Evolutionary conservation across 2,888 invertebrate species (phyloP).

Genomic region (Minunthozetes semirufus): DNA sequence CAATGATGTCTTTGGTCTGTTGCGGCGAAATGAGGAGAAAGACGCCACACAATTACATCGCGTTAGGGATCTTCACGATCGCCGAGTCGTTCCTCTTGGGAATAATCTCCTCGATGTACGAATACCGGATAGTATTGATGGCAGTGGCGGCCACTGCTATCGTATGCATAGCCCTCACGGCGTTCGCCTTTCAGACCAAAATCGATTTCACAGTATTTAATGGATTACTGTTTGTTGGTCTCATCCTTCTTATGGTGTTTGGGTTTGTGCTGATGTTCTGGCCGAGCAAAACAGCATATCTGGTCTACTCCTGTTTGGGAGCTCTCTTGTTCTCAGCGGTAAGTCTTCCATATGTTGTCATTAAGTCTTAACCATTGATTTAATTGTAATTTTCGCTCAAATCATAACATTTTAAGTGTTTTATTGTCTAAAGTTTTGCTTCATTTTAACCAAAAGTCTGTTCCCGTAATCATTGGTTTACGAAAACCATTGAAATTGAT

Average conservation of each 20-base stretch:
- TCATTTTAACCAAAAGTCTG: no score
- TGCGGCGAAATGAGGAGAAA: slow-evolving; percentile 74
- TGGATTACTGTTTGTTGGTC: slow-evolving; percentile 66
- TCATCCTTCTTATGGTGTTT: slow-evolving; percentile 68
- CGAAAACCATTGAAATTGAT: no score
- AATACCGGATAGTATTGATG: slow-evolving; percentile 63
- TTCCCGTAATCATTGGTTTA: no score
- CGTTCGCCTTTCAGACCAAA: slow-evolving; percentile 90
- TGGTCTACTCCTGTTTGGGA: slow-evolving; percentile 75
- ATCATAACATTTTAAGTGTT: no score
- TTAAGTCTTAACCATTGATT: not conserved
- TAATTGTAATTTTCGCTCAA: no score
- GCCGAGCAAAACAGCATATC: slow-evolving; percentile 45
- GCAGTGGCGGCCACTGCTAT: slow-evolving; percentile 81
- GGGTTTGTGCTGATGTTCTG: slow-evolving; percentile 65
- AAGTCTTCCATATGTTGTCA: slow-evolving; percentile 43
- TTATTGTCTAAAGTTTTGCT: no score
- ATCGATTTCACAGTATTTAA: slow-evolving; percentile 50
- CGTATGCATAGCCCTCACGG: slow-evolving; percentile 72
- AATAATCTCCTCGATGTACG: slow-evolving; percentile 55
- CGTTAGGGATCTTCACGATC: slow-evolving; percentile 66
- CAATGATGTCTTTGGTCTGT: slow-evolving; percentile 76
- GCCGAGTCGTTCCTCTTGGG: slow-evolving; percentile 64
- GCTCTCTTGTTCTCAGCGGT: slow-evolving; percentile 75
- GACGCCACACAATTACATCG: slow-evolving; percentile 78